These are phyloP conservation scores for Piscicola geometra DNA, from an alignment of 2,888 invertebrate species.

Conservation along the genomic window DNA sequence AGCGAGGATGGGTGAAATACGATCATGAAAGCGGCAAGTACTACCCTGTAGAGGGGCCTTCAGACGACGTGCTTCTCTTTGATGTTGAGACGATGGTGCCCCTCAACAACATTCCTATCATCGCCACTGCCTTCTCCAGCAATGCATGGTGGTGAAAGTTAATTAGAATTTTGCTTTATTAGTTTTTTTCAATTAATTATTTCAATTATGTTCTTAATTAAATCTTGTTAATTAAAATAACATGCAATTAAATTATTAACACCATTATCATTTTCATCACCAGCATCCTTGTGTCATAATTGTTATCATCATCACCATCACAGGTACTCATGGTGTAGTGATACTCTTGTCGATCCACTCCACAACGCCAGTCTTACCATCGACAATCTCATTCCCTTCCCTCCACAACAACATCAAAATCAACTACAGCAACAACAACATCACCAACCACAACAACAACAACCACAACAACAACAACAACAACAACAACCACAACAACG, in stretches of 20 bases:
- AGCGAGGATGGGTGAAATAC: constrained; percentile 55
- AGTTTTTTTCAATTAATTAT: background rate
- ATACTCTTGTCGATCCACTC: constrained; percentile 41
- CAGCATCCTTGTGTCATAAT: too few relatives aligned
- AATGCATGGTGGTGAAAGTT: constrained; percentile 77
- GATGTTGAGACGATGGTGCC: constrained; percentile 86
- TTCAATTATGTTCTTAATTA: too few relatives aligned
- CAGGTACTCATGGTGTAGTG: constrained; percentile 82
- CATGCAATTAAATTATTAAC: too few relatives aligned
- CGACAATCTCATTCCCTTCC: background rate
- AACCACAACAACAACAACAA: too few relatives aligned
- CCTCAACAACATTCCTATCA: constrained; percentile 76
- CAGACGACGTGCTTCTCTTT: constrained; percentile 78
- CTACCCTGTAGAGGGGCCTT: constrained; percentile 64
- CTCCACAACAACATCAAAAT: too few relatives aligned
- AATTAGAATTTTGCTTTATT: constrained; percentile 63
- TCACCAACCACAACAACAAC: too few relatives aligned
- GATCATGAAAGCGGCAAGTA: constrained; percentile 23
- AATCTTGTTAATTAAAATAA: too few relatives aligned
- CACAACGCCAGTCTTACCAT: background rate
- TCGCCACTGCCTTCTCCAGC: constrained; percentile 83
- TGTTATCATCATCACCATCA: too few relatives aligned
- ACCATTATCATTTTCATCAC: too few relatives aligned
- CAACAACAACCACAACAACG: background rate
- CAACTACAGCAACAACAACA: too few relatives aligned